phyloP scores from a whole-genome alignment of 2,113 vertebrate species.

The Eurypyga helias region DNA sequence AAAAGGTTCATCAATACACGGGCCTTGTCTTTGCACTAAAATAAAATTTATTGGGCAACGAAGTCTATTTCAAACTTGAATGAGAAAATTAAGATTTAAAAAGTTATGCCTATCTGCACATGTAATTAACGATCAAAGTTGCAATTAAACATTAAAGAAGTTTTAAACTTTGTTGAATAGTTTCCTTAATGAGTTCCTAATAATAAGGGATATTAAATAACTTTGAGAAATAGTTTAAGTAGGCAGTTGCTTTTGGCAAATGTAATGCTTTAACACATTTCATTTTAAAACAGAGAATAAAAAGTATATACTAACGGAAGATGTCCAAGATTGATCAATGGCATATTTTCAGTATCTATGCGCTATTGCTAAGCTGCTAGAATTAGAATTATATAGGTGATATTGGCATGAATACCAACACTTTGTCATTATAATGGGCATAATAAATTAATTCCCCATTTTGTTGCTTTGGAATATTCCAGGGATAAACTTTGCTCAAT shows the following conservation, averaged over 20 bases:
- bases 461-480: background rate
- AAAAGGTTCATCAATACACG: slow-evolving; percentile 9
- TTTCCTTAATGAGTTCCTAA: slow-evolving; percentile 53
- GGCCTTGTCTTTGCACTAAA: background rate
- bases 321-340: background rate
- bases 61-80: slow-evolving; percentile 34
- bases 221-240: slow-evolving; percentile 31
- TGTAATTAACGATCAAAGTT: slow-evolving; percentile 51
- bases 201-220: slow-evolving; percentile 35
- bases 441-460: background rate
- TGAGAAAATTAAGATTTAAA: slow-evolving; percentile 63
- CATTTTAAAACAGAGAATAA: background rate
- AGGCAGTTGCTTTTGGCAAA: slow-evolving; percentile 15
- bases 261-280: background rate
- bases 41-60: background rate
- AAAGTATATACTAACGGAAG: background rate
- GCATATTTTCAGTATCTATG: background rate
- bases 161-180: slow-evolving; percentile 38
- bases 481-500: background rate
- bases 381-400: background rate
- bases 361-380: background rate
- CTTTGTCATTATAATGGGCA: background rate
- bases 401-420: background rate
- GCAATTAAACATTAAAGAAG: slow-evolving; percentile 59
- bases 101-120: slow-evolving; percentile 21